Percentiles rank a stretch among this genome's conserved stretches.
phyloP scores from a whole-genome alignment of 2,888 invertebrate genomes.

The Blastobasis lacticolella region DNA sequence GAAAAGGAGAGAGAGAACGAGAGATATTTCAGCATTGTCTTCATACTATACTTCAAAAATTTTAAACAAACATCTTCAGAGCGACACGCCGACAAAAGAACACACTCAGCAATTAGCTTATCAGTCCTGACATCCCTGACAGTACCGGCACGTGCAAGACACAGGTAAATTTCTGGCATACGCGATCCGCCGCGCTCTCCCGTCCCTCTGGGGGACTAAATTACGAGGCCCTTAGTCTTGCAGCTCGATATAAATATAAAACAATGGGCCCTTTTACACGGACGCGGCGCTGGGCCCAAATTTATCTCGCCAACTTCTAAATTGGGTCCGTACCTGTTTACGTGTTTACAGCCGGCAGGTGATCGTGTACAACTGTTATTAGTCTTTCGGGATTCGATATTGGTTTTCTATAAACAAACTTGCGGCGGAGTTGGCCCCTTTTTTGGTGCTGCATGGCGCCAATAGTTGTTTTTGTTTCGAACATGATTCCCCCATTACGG shows the following conservation, averaged over 20 bases:
- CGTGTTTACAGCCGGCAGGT: conserved; percentile 3
- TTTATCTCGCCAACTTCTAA: conserved; percentile 7
- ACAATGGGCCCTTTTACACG: conserved; percentile 42
- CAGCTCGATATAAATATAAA: conserved; percentile 45
- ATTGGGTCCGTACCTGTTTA: neutral
- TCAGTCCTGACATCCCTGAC: too few relatives aligned
- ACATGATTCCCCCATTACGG: too few relatives aligned
- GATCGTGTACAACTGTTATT: conserved; percentile 2
- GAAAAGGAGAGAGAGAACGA: too few relatives aligned
- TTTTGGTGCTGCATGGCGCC: too few relatives aligned
- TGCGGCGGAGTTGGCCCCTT: neutral
- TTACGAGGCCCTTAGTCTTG: conserved; percentile 36
- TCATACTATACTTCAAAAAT: too few relatives aligned
- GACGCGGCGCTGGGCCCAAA: conserved; percentile 26
- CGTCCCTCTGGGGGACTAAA: conserved; percentile 17
- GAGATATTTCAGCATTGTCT: too few relatives aligned
- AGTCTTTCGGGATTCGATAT: neutral
- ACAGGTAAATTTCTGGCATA: conserved; percentile 11
- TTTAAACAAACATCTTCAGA: too few relatives aligned
- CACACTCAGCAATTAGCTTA: too few relatives aligned
- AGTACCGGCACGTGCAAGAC: too few relatives aligned
- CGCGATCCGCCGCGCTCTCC: conserved; percentile 16
- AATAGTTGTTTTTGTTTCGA: too few relatives aligned
- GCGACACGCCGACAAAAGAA: too few relatives aligned
- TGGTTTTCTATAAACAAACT: neutral